Evolutionary conservation across 1,140 invertebrate species (phyloP).

Genomic region (Polypedilum vanderplanki): DNA sequence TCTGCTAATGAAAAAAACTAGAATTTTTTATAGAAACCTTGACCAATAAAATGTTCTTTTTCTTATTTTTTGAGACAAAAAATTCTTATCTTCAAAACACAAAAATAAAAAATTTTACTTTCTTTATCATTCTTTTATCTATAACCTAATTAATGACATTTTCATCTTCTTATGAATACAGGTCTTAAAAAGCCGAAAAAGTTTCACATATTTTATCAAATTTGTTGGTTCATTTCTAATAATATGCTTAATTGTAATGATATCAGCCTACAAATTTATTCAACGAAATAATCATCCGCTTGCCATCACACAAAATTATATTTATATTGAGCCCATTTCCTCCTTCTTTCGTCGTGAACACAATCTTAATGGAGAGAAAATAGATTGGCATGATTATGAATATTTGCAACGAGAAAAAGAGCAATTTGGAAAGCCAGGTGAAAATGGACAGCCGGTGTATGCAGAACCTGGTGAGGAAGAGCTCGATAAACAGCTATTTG

Average conservation of each 20-base stretch:
- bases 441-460: slow-evolving; percentile 60
- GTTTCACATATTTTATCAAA: slow-evolving; percentile 5
- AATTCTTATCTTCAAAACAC: not conserved
- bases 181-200: not conserved
- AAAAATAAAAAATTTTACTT: too few relatives aligned
- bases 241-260: slow-evolving; percentile 6
- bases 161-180: not conserved
- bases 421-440: slow-evolving; percentile 60
- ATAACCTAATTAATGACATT: not conserved
- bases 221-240: not conserved
- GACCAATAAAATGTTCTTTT: not conserved
- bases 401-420: slow-evolving; percentile 60
- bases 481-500: slow-evolving; percentile 59
- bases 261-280: slow-evolving; percentile 6
- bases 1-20: too few relatives aligned
- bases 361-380: slow-evolving; percentile 44
- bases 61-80: too few relatives aligned
- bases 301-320: slow-evolving; percentile 8
- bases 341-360: not conserved
- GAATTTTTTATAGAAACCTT: too few relatives aligned
- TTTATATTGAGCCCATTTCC: not conserved
- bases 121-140: not conserved
- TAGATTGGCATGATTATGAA: slow-evolving; percentile 82
- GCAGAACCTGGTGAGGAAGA: slow-evolving; percentile 50
- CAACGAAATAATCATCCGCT: slow-evolving; percentile 20